Evolutionary conservation across 2,797 vertebrate species (phyloP), one percentile per base, ranked within the genome.

Genomic region (Macrochelys suwanniensis): DNA sequence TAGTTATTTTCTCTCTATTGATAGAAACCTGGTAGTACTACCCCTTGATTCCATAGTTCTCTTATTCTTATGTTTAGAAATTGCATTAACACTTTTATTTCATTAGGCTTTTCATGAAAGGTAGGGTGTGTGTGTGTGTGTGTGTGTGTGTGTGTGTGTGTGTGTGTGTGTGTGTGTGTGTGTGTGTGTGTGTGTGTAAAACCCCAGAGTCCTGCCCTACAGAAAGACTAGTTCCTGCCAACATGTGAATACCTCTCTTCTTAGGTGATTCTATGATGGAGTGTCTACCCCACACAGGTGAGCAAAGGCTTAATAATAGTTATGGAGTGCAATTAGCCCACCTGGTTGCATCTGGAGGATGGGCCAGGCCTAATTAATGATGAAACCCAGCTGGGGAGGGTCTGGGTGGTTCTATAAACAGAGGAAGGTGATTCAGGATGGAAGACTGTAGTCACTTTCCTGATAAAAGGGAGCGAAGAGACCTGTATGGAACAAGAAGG

Each of bases 1-100:
- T 23, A 90, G 4, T 47, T 85, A 0, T 5, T 5, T 47, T 33
- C 4, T 19, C 15, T 54, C 42, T 17, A 3, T 0, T 56, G 21
- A 53, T 6, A 80, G 33, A 8, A 56, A 37, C 21, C 0, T 53
- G 33, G 77, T 80, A 53, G 21, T 6, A 0, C 1, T 49, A 10
- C 13, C 7, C n/a, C 45, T 49, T 49, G 12, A 31, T 26, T 51
- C 56, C 78, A 51, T 49, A 56, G 45, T 12, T 42, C 4, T 54
- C n/a, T 79, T 84, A 13, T 56, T 59, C 28, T 82, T 33, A 83
- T 17, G 8, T 47, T 85, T 82, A 19, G 76, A 2, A 87, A 13
- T 42, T 15, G 4, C 21, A 5, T 0, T 33, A 19, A 68, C 61
- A 76, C 12, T 0, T 9, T 84, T 56, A 92, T 37, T 16, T 21